Base-by-base conservation (phyloP, 1,140 invertebrate genomes). In the Drosophila grimshawi region DNA sequence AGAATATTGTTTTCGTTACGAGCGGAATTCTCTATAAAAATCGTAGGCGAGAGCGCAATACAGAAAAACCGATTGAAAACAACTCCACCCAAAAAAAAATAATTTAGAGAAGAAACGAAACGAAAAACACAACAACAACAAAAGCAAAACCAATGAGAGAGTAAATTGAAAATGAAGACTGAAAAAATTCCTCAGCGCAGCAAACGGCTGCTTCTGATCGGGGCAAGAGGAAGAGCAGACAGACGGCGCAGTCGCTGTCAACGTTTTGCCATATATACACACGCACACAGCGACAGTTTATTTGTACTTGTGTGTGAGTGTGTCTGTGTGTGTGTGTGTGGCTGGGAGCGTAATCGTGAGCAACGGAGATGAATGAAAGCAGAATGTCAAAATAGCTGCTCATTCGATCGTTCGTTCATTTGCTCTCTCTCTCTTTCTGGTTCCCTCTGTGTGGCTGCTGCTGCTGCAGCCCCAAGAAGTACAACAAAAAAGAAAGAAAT, bases 331-430 rank as follows among this genome's bases (percentile, higher is more conserved):
- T 63, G 60, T 11, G 76, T 71, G 19, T 72, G 69, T 60, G 55
- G 39, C 19, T 60, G 64, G 6, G 81, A 82, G 80, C 67, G 80
- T 68, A 78, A 70, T 67, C 65, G 71, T 49, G 65, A 81, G 76
- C 77, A 81, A 83, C 80, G 83, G 83, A 86, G 83, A 86, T 86
- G 83, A 86, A 86, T 86, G 85, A 89, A 86, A 89, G 83, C 85
- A 83, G 80, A 86, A 86, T 86, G 80, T 89, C 83, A 86, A 89
- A 86, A 86, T 80, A 83, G 65, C 69, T 67, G 72, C 66, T 78
- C 69, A 64, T 62, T 49, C 49, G 43, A 29, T 61, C 30, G 19
- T 39, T 72, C 60, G 48, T 43, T 8, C 41, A 60, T 27, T 45
- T 46, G 11, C 35, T 74, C 37, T 30, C 53, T 60, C 59, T 45